Evolutionary conservation across 2,797 vertebrate genomes (phyloP).

Genomic region (Salmo trutta): DNA sequence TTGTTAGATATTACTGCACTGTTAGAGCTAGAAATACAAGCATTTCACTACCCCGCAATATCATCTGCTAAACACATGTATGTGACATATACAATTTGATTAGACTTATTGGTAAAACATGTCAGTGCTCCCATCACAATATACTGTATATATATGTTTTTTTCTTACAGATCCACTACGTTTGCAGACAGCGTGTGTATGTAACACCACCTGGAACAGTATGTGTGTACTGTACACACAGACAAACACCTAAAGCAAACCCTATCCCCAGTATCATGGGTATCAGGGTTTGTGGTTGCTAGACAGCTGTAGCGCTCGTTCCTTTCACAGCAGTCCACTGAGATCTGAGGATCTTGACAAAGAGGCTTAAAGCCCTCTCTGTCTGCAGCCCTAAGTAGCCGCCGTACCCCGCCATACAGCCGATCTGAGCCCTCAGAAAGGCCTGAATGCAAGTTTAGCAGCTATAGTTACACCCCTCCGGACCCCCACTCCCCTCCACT

Average conservation of each 20-base stretch:
- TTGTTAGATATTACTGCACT: too few relatives aligned
- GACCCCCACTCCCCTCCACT: not conserved
- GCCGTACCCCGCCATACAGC: slow-evolving; percentile 6
- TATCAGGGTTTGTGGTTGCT: slow-evolving; percentile 78
- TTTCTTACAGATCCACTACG: not conserved
- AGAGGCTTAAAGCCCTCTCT: slow-evolving; percentile 78
- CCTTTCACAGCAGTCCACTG: slow-evolving; percentile 73
- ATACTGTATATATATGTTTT: too few relatives aligned
- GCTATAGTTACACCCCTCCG: slow-evolving; percentile 73
- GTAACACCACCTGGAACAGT: not conserved
- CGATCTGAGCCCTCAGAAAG: slow-evolving; percentile 62
- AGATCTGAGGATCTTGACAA: slow-evolving; percentile 75
- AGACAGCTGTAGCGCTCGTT: slow-evolving; percentile 80
- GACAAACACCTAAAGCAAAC: slow-evolving; percentile 36
- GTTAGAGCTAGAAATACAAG: too few relatives aligned
- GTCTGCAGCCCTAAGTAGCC: slow-evolving; percentile 66
- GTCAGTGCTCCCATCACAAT: too few relatives aligned
- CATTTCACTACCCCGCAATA: too few relatives aligned
- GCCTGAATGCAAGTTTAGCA: slow-evolving; percentile 75
- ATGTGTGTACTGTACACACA: slow-evolving; percentile 18
- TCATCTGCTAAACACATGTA: too few relatives aligned
- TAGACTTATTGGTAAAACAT: not conserved
- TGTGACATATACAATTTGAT: too few relatives aligned
- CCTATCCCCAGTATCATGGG: slow-evolving; percentile 65
- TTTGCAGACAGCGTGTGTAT: not conserved